Evolutionary conservation across 2,797 vertebrate genomes (phyloP).

Genomic region (Lophius americanus): DNA sequence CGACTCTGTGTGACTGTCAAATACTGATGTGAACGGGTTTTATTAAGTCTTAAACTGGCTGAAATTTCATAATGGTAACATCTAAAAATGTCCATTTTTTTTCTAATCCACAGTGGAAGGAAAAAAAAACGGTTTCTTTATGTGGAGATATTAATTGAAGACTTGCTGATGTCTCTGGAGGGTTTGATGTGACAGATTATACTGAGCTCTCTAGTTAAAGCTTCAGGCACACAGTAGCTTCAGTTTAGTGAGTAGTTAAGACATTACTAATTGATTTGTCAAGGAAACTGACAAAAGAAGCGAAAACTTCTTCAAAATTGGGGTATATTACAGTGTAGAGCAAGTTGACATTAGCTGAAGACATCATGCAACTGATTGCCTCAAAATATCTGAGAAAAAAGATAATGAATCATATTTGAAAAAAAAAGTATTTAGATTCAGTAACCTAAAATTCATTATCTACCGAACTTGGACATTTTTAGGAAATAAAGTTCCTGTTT

Average conservation of each 20-base stretch:
- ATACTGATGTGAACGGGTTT: neutral
- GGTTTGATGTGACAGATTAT: constrained; percentile 48
- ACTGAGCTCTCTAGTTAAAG: constrained; percentile 48
- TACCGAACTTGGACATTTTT: too few species aligned
- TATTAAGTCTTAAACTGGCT: neutral
- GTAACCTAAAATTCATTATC: too few species aligned
- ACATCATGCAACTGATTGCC: too few species aligned
- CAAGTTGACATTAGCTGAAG: too few species aligned
- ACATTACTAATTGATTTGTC: constrained; percentile 59
- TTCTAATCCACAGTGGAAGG: neutral
- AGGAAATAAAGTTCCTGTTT: too few species aligned
- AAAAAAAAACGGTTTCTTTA: constrained; percentile 9
- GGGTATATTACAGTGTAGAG: neutral
- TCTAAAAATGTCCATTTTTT: neutral
- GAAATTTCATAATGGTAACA: neutral
- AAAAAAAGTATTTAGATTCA: too few species aligned
- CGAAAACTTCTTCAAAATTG: constrained; percentile 8
- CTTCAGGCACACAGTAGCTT: constrained; percentile 43
- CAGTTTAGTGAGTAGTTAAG: constrained; percentile 45
- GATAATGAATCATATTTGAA: too few species aligned
- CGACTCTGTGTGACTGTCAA: neutral
- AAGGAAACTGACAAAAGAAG: constrained; percentile 26
- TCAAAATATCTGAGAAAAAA: too few species aligned
- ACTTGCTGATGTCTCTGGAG: constrained; percentile 29
- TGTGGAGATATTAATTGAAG: constrained; percentile 38